Conservation (phyloP, 2,888 invertebrate species). For the Asteroscopus sphinx region DNA sequence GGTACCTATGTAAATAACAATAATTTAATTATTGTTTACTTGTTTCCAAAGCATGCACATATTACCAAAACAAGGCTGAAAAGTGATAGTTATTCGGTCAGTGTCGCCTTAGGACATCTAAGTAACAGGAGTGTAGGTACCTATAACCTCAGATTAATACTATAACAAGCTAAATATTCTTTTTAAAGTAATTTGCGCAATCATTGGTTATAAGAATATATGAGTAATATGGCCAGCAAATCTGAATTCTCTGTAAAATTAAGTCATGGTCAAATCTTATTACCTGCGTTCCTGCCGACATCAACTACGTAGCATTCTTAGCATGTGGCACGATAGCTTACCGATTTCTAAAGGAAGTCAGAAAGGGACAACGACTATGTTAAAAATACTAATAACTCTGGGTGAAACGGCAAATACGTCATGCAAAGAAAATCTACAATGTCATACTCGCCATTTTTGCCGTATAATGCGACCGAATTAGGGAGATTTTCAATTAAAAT, state of each 20-base stretch:
- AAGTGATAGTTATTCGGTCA: no score
- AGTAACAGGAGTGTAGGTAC: no score
- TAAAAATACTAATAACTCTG: slow-evolving; percentile 27
- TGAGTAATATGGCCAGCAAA: slow-evolving; percentile 12
- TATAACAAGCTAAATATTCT: no score
- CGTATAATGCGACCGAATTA: slow-evolving; percentile 74
- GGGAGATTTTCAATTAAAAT: slow-evolving; percentile 50
- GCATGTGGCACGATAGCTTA: slow-evolving; percentile 27
- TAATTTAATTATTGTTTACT: no score
- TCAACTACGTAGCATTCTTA: slow-evolving; percentile 30
- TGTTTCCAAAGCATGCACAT: no score
- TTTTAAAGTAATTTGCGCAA: no score
- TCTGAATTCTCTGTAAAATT: slow-evolving; percentile 11
- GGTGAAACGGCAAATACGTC: slow-evolving; percentile 56
- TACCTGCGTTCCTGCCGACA: slow-evolving; percentile 30
- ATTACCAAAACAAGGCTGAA: no score
- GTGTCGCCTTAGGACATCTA: neutral
- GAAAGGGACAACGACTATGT: slow-evolving; percentile 48
- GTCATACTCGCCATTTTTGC: slow-evolving; percentile 71
- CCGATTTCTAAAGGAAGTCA: slow-evolving; percentile 5
- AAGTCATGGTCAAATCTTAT: slow-evolving; percentile 40
- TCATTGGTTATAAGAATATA: slow-evolving; percentile 1
- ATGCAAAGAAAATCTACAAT: slow-evolving; percentile 61
- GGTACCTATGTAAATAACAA: neutral
- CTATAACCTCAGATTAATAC: no score